phyloP scores from a whole-genome alignment of 2,888 invertebrate species.

The Achlya flavicornis region DNA sequence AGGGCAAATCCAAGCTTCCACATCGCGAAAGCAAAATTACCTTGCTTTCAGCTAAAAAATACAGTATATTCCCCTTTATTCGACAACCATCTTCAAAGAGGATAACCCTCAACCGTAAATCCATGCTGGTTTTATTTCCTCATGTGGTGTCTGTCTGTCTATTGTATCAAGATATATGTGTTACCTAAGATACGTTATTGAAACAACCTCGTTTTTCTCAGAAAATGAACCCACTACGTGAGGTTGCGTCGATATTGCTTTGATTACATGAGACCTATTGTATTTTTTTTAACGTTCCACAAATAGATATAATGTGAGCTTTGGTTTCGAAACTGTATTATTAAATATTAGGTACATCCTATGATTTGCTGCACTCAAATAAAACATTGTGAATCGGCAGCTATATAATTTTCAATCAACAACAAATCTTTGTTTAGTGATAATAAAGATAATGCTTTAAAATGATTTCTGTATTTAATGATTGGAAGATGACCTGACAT shows the following conservation, averaged over 20 bases:
- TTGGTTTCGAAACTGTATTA: not conserved
- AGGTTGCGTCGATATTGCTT: constrained; percentile 39
- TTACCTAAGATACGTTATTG: constrained; percentile 49
- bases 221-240: constrained; percentile 58
- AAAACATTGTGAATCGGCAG: not conserved
- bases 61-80: constrained; percentile 21
- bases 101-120: not conserved
- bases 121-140: constrained; percentile 6
- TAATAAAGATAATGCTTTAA: not conserved
- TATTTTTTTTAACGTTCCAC: constrained; percentile 9
- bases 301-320: not conserved
- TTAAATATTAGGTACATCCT: not conserved
- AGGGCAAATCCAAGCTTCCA: no score
- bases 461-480: not conserved
- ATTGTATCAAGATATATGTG: constrained; percentile 54
- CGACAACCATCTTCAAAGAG: constrained; percentile 11
- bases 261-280: constrained; percentile 18
- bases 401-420: not conserved
- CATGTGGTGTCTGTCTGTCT: constrained; percentile 16
- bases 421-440: not conserved
- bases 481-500: not conserved
- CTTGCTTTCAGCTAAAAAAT: no score
- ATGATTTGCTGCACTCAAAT: not conserved
- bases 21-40: no score
- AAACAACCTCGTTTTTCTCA: constrained; percentile 52